phyloP scores from a whole-genome alignment of 64 coral and sea anemone genomes.

The Pachyseris speciosa region DNA sequence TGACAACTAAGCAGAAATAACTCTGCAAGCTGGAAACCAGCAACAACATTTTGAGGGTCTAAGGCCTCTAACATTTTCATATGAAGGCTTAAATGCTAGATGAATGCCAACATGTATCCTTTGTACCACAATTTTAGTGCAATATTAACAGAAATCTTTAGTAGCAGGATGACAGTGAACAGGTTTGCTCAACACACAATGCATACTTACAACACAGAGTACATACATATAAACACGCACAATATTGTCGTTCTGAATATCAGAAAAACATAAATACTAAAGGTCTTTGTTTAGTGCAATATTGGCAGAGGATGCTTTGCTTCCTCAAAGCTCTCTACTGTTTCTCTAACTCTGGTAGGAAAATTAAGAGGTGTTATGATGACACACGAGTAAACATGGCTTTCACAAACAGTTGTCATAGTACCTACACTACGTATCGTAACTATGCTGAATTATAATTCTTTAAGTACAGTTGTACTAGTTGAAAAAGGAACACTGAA shows the following conservation, averaged over 20 bases:
- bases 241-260: conserved; percentile 28
- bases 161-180: background rate
- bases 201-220: background rate
- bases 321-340: background rate
- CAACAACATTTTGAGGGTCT: no score
- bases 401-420: no score
- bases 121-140: background rate
- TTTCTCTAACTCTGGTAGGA: conserved; percentile 26
- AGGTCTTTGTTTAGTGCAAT: background rate
- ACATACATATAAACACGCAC: background rate
- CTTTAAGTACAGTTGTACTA: no score
- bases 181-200: background rate
- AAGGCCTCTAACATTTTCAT: no score
- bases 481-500: background rate
- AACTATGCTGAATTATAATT: no score
- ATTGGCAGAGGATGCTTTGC: background rate
- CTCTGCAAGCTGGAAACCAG: no score
- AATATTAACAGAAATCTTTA: background rate
- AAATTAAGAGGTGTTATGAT: background rate
- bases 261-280: conserved; percentile 38
- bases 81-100: no score
- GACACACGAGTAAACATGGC: background rate
- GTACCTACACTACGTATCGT: no score
- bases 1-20: no score
- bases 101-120: no score